A percentile compares a stretch with the other conserved stretches of the same genome.
phyloP scores from a whole-genome alignment of 2,888 invertebrate genomes.

The Allophyes oxyacanthae region DNA sequence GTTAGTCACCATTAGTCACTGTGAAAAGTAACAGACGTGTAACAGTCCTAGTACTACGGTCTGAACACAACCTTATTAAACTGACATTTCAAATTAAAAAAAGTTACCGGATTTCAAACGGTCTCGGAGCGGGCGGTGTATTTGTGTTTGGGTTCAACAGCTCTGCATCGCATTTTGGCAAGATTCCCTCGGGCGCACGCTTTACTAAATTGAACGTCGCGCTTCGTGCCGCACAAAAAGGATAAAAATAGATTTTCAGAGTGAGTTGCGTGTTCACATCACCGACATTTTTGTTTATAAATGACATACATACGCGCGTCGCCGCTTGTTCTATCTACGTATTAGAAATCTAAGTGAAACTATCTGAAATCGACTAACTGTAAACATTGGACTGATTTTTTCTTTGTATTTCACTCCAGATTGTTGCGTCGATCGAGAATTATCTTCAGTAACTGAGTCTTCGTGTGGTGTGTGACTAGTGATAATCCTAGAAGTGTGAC shows the following conservation, averaged over 20 bases:
- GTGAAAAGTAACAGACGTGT: too few relatives aligned
- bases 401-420: constrained; percentile 68
- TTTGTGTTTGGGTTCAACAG: constrained; percentile 65
- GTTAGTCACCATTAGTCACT: too few relatives aligned
- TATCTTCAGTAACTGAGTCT: constrained; percentile 38
- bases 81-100: constrained; percentile 77
- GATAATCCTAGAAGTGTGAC: constrained; percentile 40
- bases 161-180: constrained; percentile 80
- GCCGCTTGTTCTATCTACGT: constrained; percentile 65
- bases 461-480: constrained; percentile 42
- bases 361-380: constrained; percentile 76
- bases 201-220: constrained; percentile 83
- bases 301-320: constrained; percentile 82
- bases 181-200: constrained; percentile 81
- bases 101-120: constrained; percentile 83
- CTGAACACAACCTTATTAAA: constrained; percentile 28
- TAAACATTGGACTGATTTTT: constrained; percentile 82
- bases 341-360: constrained; percentile 86
- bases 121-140: constrained; percentile 64
- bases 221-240: constrained; percentile 77
- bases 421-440: constrained; percentile 57
- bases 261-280: constrained; percentile 81
- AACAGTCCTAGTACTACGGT: constrained; percentile 12
- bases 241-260: constrained; percentile 85
- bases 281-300: constrained; percentile 85